These are phyloP conservation scores for Vimba vimba DNA, from an alignment of 2,113 vertebrate genomes.

Conservation along the genomic window DNA sequence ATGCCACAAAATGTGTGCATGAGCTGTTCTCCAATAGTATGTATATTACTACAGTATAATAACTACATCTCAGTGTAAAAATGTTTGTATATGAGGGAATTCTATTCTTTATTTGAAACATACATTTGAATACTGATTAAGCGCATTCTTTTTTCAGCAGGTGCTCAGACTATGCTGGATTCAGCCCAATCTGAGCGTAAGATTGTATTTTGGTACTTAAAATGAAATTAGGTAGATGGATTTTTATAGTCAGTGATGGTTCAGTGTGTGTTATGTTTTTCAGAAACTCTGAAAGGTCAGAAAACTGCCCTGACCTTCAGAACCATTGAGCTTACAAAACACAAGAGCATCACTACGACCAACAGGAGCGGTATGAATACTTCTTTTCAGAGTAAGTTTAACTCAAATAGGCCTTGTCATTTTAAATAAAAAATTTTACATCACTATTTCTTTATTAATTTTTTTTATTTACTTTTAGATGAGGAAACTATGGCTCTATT, in stretches of 20 bases:
- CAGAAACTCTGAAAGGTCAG: slow-evolving; percentile 52
- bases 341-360: slow-evolving; percentile 27
- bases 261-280: background rate
- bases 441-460: background rate
- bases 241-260: background rate
- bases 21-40: slow-evolving; percentile 82
- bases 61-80: background rate
- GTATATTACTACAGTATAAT: slow-evolving; percentile 46
- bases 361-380: slow-evolving; percentile 25
- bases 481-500: slow-evolving; percentile 81
- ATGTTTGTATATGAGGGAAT: background rate
- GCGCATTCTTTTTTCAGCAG: slow-evolving; percentile 58
- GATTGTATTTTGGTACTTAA: background rate
- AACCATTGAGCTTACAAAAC: slow-evolving; percentile 55
- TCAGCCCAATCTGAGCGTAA: slow-evolving; percentile 68
- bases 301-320: slow-evolving; percentile 55
- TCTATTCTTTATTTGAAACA: background rate
- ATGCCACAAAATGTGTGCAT: slow-evolving; percentile 73
- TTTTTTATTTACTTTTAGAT: slow-evolving; percentile 64
- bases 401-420: background rate
- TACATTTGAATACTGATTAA: background rate
- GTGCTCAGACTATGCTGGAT: slow-evolving; percentile 64
- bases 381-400: slow-evolving; percentile 9
- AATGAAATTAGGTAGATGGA: background rate
- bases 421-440: background rate